These are phyloP conservation scores for Camponotus pennsylvanicus DNA, from an alignment of 1,140 invertebrate genomes.

Conservation along the genomic window DNA sequence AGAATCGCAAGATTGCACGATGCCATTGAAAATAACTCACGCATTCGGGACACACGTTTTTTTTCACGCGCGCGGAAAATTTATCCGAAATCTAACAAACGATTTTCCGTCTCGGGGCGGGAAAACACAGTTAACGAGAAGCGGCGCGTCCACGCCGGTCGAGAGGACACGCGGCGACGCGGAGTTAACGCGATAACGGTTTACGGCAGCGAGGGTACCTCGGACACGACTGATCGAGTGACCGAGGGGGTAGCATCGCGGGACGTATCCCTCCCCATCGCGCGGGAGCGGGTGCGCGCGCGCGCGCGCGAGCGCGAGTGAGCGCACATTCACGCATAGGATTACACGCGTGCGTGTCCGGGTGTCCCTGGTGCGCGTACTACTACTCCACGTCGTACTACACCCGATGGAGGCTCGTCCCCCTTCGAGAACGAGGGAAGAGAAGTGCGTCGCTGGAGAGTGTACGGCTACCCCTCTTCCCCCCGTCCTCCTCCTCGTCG, in stretches of 20 bases:
- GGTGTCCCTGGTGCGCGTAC: conserved; percentile 74
- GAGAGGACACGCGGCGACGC: conserved; percentile 24
- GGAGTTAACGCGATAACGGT: conserved; percentile 54
- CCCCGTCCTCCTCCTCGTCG: conserved; percentile 43
- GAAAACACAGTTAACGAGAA: conserved; percentile 56
- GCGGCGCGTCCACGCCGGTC: conserved; percentile 14
- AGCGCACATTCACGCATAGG: conserved; percentile 78
- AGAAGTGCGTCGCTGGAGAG: conserved; percentile 64
- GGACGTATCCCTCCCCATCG: conserved; percentile 83
- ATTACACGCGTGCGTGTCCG: conserved; percentile 79
- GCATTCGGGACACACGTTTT: not conserved
- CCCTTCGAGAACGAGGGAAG: conserved; percentile 68
- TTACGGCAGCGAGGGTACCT: conserved; percentile 80
- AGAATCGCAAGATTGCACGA: not conserved
- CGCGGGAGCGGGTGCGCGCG: conserved; percentile 31
- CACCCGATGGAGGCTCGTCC: conserved; percentile 67
- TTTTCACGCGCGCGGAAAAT: not conserved
- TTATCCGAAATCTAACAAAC: not conserved
- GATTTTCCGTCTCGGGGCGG: not conserved
- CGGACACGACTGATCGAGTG: conserved; percentile 86
- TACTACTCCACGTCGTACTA: conserved; percentile 70
- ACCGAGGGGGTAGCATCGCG: conserved; percentile 85
- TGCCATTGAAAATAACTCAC: not conserved
- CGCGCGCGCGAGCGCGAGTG: conserved; percentile 8
- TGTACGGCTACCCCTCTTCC: conserved; percentile 36